Conservation (phyloP, 2,113 vertebrate genomes). For the Desmodus rotundus region DNA sequence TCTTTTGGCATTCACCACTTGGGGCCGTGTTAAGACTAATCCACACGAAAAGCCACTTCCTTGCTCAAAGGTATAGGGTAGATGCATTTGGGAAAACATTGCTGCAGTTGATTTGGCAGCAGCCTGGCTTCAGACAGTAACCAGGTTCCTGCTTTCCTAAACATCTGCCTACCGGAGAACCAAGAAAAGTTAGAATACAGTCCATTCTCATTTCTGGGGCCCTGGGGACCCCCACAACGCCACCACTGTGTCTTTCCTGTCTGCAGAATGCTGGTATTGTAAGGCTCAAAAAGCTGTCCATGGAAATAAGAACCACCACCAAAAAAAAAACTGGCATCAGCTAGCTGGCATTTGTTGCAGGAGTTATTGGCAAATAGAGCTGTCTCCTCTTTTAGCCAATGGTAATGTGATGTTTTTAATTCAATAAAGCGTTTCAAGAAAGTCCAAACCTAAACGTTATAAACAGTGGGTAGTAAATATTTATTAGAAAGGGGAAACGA, state of each 20-base stretch:
- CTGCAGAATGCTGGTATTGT: slow-evolving; percentile 72
- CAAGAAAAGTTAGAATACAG: slow-evolving; percentile 16
- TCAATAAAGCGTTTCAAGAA: slow-evolving; percentile 80
- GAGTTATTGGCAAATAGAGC: slow-evolving; percentile 81
- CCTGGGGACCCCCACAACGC: slow-evolving; percentile 36
- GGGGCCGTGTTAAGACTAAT: neutral
- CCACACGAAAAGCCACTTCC: neutral
- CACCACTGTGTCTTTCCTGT: slow-evolving; percentile 60
- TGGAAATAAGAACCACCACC: slow-evolving; percentile 77
- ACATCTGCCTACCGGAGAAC: slow-evolving; percentile 40
- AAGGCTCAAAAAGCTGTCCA: slow-evolving; percentile 76
- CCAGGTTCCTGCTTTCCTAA: neutral
- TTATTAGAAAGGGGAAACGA: slow-evolving; percentile 80
- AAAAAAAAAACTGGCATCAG: slow-evolving; percentile 73
- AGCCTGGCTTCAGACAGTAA: neutral
- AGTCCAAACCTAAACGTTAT: slow-evolving; percentile 80
- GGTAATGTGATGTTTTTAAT: slow-evolving; percentile 84
- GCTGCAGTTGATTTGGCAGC: neutral
- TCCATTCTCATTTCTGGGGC: slow-evolving; percentile 54
- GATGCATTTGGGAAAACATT: neutral
- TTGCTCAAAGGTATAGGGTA: neutral
- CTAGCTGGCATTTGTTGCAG: slow-evolving; percentile 78
- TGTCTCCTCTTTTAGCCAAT: slow-evolving; percentile 84
- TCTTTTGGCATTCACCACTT: neutral
- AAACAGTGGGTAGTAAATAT: slow-evolving; percentile 81